phyloP scores from a whole-genome alignment of 2,888 invertebrate genomes.

The Scrobipalpa atriplicella region DNA sequence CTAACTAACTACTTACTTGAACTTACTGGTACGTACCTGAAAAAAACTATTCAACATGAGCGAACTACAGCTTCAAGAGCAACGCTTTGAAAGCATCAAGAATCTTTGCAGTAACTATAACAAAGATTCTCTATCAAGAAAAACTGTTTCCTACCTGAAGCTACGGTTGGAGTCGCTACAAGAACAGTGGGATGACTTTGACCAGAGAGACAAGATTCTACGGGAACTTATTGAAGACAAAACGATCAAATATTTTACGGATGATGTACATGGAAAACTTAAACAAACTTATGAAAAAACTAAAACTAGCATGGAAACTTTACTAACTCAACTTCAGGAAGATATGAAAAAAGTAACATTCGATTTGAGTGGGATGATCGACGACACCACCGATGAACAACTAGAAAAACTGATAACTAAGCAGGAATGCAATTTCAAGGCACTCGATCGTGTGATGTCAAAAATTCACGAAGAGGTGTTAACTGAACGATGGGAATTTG shows the following conservation, averaged over 20 bases:
- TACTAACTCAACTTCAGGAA: background rate
- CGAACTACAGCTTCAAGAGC: background rate
- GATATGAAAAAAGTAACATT: background rate
- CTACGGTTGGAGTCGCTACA: background rate
- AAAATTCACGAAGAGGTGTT: conserved; percentile 24
- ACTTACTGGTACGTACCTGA: background rate
- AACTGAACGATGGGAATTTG: conserved; percentile 32
- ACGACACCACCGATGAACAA: background rate
- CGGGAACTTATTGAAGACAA: background rate
- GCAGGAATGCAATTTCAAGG: conserved; percentile 34
- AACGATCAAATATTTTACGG: conserved; percentile 4
- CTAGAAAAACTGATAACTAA: background rate
- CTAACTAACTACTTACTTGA: background rate
- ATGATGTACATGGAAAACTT: background rate
- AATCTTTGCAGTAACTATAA: background rate
- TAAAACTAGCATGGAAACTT: background rate
- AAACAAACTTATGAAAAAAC: conserved; percentile 12
- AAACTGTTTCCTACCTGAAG: background rate
- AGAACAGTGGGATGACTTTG: background rate
- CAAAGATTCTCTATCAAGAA: background rate
- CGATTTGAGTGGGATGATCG: background rate
- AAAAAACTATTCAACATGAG: background rate
- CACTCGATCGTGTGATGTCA: conserved; percentile 29
- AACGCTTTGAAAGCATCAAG: conserved; percentile 1
- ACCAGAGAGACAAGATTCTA: background rate